A percentile compares a stretch with the other conserved stretches of the same genome.
phyloP scores from a whole-genome alignment of 30 jellyfish, hydroid and myxozoan species.

The Aurelia sp. region DNA sequence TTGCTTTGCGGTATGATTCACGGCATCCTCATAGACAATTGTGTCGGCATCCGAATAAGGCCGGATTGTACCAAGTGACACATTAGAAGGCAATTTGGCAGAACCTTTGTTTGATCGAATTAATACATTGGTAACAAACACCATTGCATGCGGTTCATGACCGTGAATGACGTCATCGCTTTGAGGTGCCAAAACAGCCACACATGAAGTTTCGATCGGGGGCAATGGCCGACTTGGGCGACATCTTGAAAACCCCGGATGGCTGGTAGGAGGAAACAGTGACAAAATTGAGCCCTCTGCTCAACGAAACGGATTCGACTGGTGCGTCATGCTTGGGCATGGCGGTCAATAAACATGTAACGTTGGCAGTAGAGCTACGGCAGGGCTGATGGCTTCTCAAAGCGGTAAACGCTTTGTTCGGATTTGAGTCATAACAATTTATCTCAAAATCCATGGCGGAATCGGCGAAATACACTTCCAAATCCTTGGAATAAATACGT shows the following conservation, averaged over 20 bases:
- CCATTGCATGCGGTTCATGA: background rate
- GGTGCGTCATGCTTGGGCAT: background rate
- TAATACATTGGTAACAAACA: background rate
- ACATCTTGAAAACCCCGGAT: constrained; percentile 1
- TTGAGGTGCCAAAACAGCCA: background rate
- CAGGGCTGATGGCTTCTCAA: background rate
- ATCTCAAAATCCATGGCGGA: background rate
- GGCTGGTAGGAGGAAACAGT: background rate
- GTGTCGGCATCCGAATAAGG: background rate
- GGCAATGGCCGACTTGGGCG: constrained; percentile 51
- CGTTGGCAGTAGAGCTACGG: background rate
- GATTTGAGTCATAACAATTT: background rate
- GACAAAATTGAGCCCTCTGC: background rate
- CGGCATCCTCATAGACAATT: background rate
- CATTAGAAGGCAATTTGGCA: background rate
- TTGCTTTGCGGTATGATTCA: background rate
- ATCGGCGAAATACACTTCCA: constrained; percentile 21
- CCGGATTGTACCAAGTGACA: background rate
- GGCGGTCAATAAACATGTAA: background rate
- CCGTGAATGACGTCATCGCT: background rate
- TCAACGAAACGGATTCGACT: background rate
- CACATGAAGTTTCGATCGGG: background rate
- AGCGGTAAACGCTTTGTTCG: background rate
- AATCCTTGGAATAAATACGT: constrained; percentile 2
- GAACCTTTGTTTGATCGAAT: background rate